These are phyloP conservation scores for Chalcosyrphus nemorum DNA, from an alignment of 2,888 invertebrate species.

Conservation along the genomic window DNA sequence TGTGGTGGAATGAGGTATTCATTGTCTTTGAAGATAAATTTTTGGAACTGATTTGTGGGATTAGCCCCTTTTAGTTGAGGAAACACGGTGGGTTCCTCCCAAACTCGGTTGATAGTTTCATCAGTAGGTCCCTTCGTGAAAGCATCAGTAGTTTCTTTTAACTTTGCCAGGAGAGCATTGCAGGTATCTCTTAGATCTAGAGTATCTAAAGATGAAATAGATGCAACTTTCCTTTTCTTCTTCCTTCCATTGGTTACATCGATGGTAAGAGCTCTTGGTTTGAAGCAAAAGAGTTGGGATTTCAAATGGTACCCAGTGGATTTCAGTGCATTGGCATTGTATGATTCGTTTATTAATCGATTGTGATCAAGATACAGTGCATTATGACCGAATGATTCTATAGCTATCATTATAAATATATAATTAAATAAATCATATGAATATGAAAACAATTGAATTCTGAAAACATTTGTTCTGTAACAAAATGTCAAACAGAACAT, in stretches of 20 bases:
- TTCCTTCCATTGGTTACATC: not conserved
- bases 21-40: constrained; percentile 82
- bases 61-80: constrained; percentile 85
- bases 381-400: not conserved
- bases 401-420: constrained; percentile 9
- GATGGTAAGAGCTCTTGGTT: constrained; percentile 17
- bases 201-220: not conserved
- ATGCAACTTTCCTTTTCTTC: constrained; percentile 55
- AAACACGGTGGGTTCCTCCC: constrained; percentile 77
- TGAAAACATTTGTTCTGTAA: no score
- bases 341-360: constrained; percentile 75
- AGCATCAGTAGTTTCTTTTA: not conserved
- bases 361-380: constrained; percentile 77
- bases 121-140: not conserved
- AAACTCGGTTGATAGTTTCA: constrained; percentile 74
- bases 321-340: constrained; percentile 53
- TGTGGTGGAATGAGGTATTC: constrained; percentile 87
- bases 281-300: constrained; percentile 76
- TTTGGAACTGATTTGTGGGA: constrained; percentile 82
- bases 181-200: not conserved
- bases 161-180: not conserved
- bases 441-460: no score
- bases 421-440: no score
- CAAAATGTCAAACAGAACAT: no score
- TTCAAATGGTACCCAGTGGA: constrained; percentile 73